Base-by-base conservation (phyloP, 2,888 invertebrate genomes). In the Campoletis raptor region DNA sequence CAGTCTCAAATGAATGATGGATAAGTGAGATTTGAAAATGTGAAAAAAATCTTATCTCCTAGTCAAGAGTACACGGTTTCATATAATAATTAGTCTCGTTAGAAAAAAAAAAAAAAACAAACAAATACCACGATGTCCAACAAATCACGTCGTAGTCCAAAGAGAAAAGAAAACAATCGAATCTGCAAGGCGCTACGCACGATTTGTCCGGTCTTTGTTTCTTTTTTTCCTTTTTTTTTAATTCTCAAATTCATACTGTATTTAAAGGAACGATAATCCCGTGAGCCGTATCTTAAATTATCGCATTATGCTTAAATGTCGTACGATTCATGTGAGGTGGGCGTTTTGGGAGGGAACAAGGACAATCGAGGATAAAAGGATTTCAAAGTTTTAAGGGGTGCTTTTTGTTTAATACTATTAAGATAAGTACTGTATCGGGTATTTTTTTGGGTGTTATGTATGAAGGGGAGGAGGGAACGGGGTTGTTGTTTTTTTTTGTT, bases 271-370 rank as follows among this genome's bases (percentile, higher is more conserved):
- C 90, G 90, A 88, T 92, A 90, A 90, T 91, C 91, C 91, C 92
- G 92, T 91, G 91, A 92, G 90, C 90, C 91, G 90, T 90, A 90
- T 91, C 92, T 90, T 92, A 93, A 92, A 92, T 90, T 92, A 92
- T 90, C 91, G 89, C 90, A 89, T 91, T 92, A 92, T 91, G 91
- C 91, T 90, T 90, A 91, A 92, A 93, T 91, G 91, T 92, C 90
- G 90, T 90, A 92, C 90, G 92, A 92, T 91, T 93, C 89, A 89
- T 90, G 91, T 90, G 91, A 91, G 83, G 89, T 90, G 88, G 89
- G 88, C 8, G 61, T 21, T 72, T 88, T 87, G 88, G 90, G 89
- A 85, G 85, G 81, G 74, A 61, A 57, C 24, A 36, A 61, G 69
- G 48, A 37, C 7, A 57, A 79, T 70, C 18, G 70, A 72, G 64